phyloP scores from a whole-genome alignment of 2,797 vertebrate species.

The Threskiornis aethiopicus region DNA sequence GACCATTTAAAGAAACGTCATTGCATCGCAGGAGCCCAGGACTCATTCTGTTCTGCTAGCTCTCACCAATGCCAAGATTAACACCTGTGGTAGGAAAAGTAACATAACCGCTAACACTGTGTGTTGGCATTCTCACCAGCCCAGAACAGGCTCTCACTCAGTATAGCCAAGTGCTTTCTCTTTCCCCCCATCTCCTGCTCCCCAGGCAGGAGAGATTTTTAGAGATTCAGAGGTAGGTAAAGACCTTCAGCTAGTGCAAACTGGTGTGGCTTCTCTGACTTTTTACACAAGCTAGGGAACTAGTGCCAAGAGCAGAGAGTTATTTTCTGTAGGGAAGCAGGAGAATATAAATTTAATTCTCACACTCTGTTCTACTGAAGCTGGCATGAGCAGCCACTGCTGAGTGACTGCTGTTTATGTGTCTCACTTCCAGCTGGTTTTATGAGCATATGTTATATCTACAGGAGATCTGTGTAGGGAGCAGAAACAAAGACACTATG shows the following conservation, averaged over 20 bases:
- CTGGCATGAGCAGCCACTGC: slow-evolving; percentile 33
- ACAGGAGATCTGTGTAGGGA: slow-evolving; percentile 33
- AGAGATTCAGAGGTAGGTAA: neutral
- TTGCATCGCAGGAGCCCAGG: neutral
- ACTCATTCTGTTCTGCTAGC: slow-evolving; percentile 2
- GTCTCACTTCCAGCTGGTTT: slow-evolving; percentile 42
- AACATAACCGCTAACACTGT: neutral
- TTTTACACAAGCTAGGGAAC: neutral
- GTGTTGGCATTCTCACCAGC: slow-evolving; percentile 14
- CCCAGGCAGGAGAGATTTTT: slow-evolving; percentile 22
- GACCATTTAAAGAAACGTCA: slow-evolving; percentile 25
- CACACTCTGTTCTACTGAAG: slow-evolving; percentile 1
- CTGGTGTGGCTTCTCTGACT: neutral
- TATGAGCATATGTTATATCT: slow-evolving; percentile 45
- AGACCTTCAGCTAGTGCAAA: neutral
- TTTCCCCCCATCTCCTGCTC: neutral
- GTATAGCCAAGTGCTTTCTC: neutral
- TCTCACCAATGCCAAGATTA: slow-evolving; percentile 31
- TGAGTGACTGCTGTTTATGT: slow-evolving; percentile 50
- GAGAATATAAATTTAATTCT: slow-evolving; percentile 17
- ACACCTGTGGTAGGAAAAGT: slow-evolving; percentile 17
- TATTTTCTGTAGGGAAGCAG: neutral
- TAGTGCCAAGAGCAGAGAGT: neutral
- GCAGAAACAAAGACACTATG: slow-evolving; percentile 7
- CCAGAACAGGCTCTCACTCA: neutral